Conservation (phyloP, 2,888 invertebrate genomes). For the Drosophila pseudotalamancana region DNA sequence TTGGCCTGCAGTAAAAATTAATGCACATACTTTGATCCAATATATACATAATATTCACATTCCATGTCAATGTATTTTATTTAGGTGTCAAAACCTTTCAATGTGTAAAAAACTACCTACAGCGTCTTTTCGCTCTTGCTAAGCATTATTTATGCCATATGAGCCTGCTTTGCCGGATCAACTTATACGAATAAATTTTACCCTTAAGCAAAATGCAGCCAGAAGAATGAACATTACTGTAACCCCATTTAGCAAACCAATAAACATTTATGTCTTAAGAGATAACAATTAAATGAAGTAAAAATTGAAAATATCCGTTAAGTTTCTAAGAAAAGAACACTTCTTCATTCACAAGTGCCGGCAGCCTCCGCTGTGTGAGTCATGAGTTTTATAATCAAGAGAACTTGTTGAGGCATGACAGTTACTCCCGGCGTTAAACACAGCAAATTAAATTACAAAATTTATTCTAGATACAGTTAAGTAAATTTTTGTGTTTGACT, state of each 20-base stretch:
- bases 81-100: conserved; percentile 3
- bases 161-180: not conserved
- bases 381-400: conserved; percentile 48
- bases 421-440: conserved; percentile 6
- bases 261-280: conserved; percentile 46
- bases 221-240: conserved; percentile 6
- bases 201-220: not conserved
- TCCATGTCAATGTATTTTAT: conserved; percentile 1
- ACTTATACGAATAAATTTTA: conserved; percentile 15
- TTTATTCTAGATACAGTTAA: conserved; percentile 71
- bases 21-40: no score
- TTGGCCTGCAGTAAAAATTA: no score
- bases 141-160: conserved; percentile 18
- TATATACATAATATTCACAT: not conserved
- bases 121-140: not conserved
- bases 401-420: conserved; percentile 7
- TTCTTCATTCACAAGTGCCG: conserved; percentile 33
- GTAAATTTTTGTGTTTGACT: conserved; percentile 68
- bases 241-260: conserved; percentile 41
- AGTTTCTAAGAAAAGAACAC: conserved; percentile 60
- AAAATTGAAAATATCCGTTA: conserved; percentile 41
- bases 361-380: conserved; percentile 49
- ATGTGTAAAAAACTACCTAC: not conserved
- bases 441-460: conserved; percentile 36
- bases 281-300: conserved; percentile 19